phyloP scores from a whole-genome alignment of 2,113 vertebrate species.

The Mirza zaza region DNA sequence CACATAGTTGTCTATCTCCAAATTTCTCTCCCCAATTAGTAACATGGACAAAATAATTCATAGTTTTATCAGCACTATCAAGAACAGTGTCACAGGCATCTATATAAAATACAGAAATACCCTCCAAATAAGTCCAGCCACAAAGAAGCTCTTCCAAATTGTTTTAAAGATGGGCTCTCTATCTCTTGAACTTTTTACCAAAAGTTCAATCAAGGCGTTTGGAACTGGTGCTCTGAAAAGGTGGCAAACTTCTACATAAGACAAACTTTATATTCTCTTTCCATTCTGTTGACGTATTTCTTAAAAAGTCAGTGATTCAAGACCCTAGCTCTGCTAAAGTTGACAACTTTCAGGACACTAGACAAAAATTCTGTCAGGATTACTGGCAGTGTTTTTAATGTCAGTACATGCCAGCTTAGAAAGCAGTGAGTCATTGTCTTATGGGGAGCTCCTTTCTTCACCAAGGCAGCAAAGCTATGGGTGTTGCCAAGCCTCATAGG shows the following conservation, averaged over 20 bases:
- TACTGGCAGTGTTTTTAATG: not conserved
- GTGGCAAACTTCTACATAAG: not conserved
- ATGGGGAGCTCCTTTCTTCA: not conserved
- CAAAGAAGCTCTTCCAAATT: not conserved
- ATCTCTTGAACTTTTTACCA: not conserved
- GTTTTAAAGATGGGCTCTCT: not conserved
- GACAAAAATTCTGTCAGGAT: not conserved
- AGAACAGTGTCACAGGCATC: not conserved
- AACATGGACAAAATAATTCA: not conserved
- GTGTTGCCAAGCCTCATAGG: not conserved
- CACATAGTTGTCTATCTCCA: not conserved
- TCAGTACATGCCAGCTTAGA: not conserved
- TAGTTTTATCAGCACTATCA: not conserved
- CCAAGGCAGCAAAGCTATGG: not conserved
- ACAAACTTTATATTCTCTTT: not conserved
- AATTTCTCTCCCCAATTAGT: not conserved
- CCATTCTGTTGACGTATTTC: slow-evolving; percentile 25
- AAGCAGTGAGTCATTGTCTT: not conserved
- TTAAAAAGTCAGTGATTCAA: slow-evolving; percentile 31
- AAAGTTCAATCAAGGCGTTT: not conserved
- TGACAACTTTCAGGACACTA: slow-evolving; percentile 33
- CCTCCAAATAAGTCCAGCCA: not conserved
- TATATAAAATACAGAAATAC: not conserved
- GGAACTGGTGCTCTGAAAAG: not conserved
- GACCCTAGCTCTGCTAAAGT: not conserved